Evolutionary conservation across 2,888 invertebrate genomes (phyloP), one percentile per base, ranked within the genome.

Genomic region (Melinopterus prodromus): DNA sequence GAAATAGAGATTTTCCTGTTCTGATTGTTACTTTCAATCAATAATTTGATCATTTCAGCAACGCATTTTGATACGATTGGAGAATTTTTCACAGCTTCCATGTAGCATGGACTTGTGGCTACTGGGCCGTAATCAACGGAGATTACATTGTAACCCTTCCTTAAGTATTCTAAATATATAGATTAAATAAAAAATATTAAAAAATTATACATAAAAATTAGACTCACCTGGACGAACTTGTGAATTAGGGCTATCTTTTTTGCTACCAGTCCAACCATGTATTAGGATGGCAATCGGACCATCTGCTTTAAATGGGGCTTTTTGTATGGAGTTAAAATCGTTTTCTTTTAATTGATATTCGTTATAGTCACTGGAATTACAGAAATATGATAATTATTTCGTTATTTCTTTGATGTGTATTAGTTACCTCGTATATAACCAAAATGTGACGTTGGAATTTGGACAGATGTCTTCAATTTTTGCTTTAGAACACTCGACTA

Each of bases 51-150:
- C 6, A 94, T 86, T 83, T 92, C 91, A 0, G 92, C 93, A 0
- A 90, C 88, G 83, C 94, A 94, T 85, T 89, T 90, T n/a, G 92
- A 93, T 0, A 92, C 92, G 9, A 92, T 85, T 16, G 91, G 91
- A 0, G 92, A 90, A 86, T 93, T 93, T 53, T 86, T 85, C 0
- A 92, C 92, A 0, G 93, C 92, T 76, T 91, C 88, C 1, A 91
- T 16, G 84, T 94, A 94, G 86, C 94, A 94, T 0, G 93, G 93
- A 79, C 90, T 90, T 0, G 87, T 87, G 0, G 92, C 93, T 79
- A 94, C 86, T 0, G 91, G 91, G 7, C 90, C 90, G 88, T 93
- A 94, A 86, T 94, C 93, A 0, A 93, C 88, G 0, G 92, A 91
- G 77, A 94, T 91, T 0, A 94, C 89, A 84, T 93, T 93, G 86